A percentile compares a stretch with the other conserved stretches of the same genome.
Evolutionary conservation across 2,113 vertebrate genomes (phyloP).

Genomic region (Lathamus discolor): DNA sequence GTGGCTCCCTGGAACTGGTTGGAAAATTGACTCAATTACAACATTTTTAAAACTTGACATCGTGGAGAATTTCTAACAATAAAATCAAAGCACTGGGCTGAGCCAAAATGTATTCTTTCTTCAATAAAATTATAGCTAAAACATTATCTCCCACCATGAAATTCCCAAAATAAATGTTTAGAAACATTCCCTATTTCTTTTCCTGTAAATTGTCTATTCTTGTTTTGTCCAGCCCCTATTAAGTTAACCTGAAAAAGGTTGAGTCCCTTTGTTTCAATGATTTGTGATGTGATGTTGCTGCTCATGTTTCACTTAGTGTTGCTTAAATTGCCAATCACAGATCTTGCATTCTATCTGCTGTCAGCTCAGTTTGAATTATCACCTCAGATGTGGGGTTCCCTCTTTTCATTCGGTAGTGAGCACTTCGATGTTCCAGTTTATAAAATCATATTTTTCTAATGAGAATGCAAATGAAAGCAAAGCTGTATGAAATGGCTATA

Average conservation of each 20-base stretch:
- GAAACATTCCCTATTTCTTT: slow-evolving; percentile 9
- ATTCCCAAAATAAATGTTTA: slow-evolving; percentile 16
- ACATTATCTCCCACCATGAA: neutral
- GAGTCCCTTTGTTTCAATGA: slow-evolving; percentile 69
- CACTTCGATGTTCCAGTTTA: slow-evolving; percentile 74
- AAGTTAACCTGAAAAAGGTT: slow-evolving; percentile 71
- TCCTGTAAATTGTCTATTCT: slow-evolving; percentile 55
- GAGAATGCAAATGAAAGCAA: slow-evolving; percentile 87
- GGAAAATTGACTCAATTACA: slow-evolving; percentile 54
- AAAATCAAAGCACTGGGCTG: slow-evolving; percentile 11
- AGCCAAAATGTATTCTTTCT: slow-evolving; percentile 39
- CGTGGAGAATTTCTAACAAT: slow-evolving; percentile 39
- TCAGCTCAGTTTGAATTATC: slow-evolving; percentile 68
- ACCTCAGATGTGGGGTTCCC: slow-evolving; percentile 66
- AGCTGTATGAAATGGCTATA: slow-evolving; percentile 81
- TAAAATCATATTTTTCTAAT: slow-evolving; percentile 85
- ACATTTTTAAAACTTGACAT: slow-evolving; percentile 63
- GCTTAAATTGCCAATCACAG: slow-evolving; percentile 75
- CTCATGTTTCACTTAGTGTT: slow-evolving; percentile 75
- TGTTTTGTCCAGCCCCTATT: slow-evolving; percentile 62
- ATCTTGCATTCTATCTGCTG: slow-evolving; percentile 73
- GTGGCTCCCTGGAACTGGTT: slow-evolving; percentile 38
- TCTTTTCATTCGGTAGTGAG: slow-evolving; percentile 44
- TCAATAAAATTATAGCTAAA: slow-evolving; percentile 2
- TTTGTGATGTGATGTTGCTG: slow-evolving; percentile 74